Conservation (phyloP, 2,888 invertebrate genomes). For the Merodon equestris region DNA sequence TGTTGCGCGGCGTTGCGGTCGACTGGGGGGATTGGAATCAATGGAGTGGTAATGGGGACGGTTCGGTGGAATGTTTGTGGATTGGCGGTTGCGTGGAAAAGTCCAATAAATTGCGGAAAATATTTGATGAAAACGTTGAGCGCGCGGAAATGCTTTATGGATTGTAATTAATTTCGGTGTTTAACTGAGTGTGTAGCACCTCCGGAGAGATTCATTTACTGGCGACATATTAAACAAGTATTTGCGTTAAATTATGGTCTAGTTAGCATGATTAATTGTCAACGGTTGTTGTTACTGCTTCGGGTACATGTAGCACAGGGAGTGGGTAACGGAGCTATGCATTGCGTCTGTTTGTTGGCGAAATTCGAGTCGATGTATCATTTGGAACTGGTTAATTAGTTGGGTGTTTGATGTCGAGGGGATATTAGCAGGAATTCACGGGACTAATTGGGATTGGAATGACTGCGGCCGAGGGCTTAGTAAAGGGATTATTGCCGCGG, state of each 20-base stretch:
- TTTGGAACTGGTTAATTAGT: constrained; percentile 53
- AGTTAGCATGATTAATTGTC: constrained; percentile 66
- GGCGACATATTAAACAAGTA: constrained; percentile 62
- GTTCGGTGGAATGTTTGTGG: constrained; percentile 25
- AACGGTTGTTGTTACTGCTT: not conserved
- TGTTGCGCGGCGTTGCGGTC: not conserved
- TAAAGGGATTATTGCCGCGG: too few relatives aligned
- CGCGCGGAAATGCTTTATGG: constrained; percentile 64
- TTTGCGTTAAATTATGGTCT: constrained; percentile 65
- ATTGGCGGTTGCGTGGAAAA: constrained; percentile 41
- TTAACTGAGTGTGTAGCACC: constrained; percentile 53
- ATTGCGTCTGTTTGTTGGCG: not conserved
- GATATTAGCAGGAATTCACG: constrained; percentile 32
- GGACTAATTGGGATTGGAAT: constrained; percentile 44
- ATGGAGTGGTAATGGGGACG: not conserved
- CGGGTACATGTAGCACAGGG: too few relatives aligned
- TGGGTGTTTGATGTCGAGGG: constrained; percentile 39
- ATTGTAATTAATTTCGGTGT: constrained; percentile 66
- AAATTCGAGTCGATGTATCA: constrained; percentile 39
- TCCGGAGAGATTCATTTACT: constrained; percentile 52
- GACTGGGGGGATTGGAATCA: not conserved
- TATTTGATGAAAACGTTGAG: constrained; percentile 56
- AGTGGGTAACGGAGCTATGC: too few relatives aligned
- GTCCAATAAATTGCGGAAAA: constrained; percentile 63
- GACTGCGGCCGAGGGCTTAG: not conserved